Evolutionary conservation across 2,797 vertebrate genomes (phyloP).

Genomic region (Anguilla pacifica): DNA sequence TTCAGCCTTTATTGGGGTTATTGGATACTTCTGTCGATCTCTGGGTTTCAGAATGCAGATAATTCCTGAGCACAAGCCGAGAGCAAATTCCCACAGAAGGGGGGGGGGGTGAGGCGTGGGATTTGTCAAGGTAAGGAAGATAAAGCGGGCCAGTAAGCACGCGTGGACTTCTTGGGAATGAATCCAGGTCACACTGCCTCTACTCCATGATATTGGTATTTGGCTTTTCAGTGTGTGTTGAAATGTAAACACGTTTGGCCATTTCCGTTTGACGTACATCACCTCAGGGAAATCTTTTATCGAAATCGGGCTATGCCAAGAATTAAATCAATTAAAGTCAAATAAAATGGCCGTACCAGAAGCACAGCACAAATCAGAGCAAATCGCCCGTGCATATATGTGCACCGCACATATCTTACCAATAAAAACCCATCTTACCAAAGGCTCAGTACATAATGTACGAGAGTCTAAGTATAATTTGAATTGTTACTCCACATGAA

Average conservation of each 20-base stretch:
- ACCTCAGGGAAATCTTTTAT: background rate
- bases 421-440: background rate
- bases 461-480: background rate
- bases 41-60: no score
- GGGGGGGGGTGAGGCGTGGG: no score
- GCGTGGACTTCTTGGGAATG: no score
- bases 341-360: background rate
- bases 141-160: background rate
- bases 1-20: no score
- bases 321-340: background rate
- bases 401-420: background rate
- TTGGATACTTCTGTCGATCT: no score
- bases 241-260: background rate
- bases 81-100: no score
- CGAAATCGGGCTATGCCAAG: no score
- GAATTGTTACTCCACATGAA: background rate
- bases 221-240: background rate
- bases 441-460: background rate
- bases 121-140: background rate
- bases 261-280: background rate
- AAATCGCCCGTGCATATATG: background rate
- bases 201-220: background rate
- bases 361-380: background rate
- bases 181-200: background rate
- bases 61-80: no score